Evolutionary conservation across 2,113 vertebrate genomes (phyloP).

Genomic region (Actenoides hombroni): DNA sequence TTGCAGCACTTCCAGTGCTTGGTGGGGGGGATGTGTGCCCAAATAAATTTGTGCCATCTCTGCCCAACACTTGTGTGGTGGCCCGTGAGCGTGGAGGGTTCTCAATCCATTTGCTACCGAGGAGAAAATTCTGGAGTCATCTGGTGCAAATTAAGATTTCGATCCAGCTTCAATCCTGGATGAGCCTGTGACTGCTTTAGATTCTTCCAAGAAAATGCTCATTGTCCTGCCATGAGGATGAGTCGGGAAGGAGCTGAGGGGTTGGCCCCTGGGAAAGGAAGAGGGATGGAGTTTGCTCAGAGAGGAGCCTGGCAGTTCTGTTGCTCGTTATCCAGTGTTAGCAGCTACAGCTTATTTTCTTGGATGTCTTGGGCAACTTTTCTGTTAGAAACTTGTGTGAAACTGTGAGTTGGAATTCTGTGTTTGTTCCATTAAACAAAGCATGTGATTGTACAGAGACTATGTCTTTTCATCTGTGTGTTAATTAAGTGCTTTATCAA

Average conservation of each 20-base stretch:
- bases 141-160: conserved; percentile 8
- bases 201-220: background rate
- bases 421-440: background rate
- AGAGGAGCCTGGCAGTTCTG: background rate
- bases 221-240: background rate
- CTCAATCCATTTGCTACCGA: accelerated
- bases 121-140: conserved; percentile 27
- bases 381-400: background rate
- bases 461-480: background rate
- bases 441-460: background rate
- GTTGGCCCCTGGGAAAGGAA: accelerated
- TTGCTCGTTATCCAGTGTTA: background rate
- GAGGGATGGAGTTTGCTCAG: background rate
- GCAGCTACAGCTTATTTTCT: background rate
- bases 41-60: background rate
- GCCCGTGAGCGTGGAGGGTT: background rate
- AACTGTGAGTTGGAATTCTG: background rate
- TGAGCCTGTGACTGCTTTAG: background rate
- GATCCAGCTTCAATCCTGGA: background rate
- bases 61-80: background rate
- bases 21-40: background rate
- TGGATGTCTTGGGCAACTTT: background rate
- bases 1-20: background rate
- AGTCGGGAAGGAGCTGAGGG: background rate
- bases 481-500: background rate